Evolutionary conservation across 2,888 invertebrate genomes (phyloP), one percentile per base, ranked within the genome.

Genomic region (Scaptomyza parva): DNA sequence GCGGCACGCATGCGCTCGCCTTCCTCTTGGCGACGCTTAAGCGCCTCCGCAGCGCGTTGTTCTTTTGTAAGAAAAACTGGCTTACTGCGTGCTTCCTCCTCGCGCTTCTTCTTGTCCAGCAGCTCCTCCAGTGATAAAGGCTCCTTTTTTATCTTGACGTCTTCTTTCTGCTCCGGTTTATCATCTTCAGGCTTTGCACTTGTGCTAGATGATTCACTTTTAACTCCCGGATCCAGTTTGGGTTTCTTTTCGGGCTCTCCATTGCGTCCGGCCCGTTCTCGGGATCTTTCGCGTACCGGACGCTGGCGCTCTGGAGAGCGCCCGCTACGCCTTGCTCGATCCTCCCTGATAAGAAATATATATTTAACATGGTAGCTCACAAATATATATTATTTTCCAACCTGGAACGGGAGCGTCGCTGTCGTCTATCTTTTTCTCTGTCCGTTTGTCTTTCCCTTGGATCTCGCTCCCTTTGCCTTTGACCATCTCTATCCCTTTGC

Each of bases 21-120:
- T 92, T 98, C 96, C 89, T 97, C 96, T 88, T 97, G 96, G 0
- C 99, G 94, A 51, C 96, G 94, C 88, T 96, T 95, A 14, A 99
- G 87, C 0, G 99, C 99, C 86, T 98, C 94, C 0, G 95, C 96
- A 0, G 96, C 97, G 84, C 99, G 93, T 91, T 99, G 97, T 91
- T 98, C 98, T 93, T 99, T 99, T 0, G 98, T 97, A 35, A 99
- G 92, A 90, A 99, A 99, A 28, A 98, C 97, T 0, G 99, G 99
- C 93, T 99, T 99, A 81, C 98, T 97, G 52, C 97, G 94, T 1
- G 97, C 98, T 87, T 96, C 97, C 91, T 99, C 98, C 89, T 98
- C 98, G 0, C 97, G 97, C 89, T 99, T 98, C 90, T 98, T 98
- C 92, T 98, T 98, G 0, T 97, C 96, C 47, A 99, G 92, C 39